Evolutionary conservation across 2,888 invertebrate genomes (phyloP).

Genomic region (Drosophila hamatofila): DNA sequence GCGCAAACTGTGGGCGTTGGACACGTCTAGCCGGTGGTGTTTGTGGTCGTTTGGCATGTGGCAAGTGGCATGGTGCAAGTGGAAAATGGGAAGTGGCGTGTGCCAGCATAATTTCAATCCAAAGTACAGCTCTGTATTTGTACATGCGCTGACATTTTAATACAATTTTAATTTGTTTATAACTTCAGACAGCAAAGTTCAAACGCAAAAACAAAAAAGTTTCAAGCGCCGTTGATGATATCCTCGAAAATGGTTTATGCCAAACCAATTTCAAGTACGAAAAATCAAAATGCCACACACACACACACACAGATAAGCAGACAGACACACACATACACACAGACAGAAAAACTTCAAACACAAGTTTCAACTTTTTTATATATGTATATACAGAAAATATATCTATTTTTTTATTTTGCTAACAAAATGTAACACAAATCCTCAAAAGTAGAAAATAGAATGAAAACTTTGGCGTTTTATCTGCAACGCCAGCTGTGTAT

Average conservation of each 20-base stretch:
- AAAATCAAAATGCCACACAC: constrained; percentile 64
- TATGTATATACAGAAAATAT: constrained; percentile 4
- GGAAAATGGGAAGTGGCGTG: constrained; percentile 26
- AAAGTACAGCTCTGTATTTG: constrained; percentile 26
- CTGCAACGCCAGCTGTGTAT: constrained; percentile 54
- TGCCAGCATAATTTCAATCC: constrained; percentile 28
- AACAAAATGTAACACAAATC: constrained; percentile 76
- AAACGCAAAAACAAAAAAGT: constrained; percentile 32
- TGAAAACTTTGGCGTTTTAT: constrained; percentile 74
- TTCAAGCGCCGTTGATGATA: constrained; percentile 44
- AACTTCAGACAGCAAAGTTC: constrained; percentile 68
- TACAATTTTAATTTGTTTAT: constrained; percentile 78
- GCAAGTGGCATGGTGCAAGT: constrained; percentile 16
- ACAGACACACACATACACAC: not conserved
- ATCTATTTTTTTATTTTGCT: constrained; percentile 42
- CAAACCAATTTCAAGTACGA: constrained; percentile 78
- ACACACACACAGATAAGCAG: constrained; percentile 11
- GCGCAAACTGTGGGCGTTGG: constrained; percentile 14
- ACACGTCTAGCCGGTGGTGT: constrained; percentile 42
- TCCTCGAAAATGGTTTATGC: constrained; percentile 68
- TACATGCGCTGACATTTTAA: constrained; percentile 57
- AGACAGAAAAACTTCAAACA: constrained; percentile 58
- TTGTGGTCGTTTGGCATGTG: constrained; percentile 22
- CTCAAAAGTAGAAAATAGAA: constrained; percentile 79
- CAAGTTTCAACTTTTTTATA: constrained; percentile 61